Conservation (phyloP, 2,888 invertebrate genomes). For the Teleogryllus oceanicus region DNA sequence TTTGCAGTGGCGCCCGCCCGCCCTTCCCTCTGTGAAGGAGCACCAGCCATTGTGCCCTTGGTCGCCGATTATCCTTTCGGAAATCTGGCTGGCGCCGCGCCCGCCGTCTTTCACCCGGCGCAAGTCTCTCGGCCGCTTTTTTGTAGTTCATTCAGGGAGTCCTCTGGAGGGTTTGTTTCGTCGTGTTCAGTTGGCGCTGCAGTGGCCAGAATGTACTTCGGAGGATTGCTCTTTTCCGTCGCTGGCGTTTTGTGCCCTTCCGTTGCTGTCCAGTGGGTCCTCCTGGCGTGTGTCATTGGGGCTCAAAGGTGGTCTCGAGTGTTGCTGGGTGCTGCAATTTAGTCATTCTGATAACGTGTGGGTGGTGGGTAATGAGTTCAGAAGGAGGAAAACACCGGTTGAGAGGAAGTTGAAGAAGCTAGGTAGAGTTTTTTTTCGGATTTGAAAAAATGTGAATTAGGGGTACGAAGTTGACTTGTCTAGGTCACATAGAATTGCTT, state of each 20-base stretch:
- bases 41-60: not conserved
- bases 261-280: not conserved
- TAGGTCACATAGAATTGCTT: too few relatives aligned
- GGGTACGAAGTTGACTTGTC: too few relatives aligned
- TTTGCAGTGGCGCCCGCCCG: not conserved
- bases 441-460: too few relatives aligned
- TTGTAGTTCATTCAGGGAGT: not conserved
- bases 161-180: not conserved
- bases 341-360: too few relatives aligned
- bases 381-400: too few relatives aligned
- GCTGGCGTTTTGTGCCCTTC: not conserved
- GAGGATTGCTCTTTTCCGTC: not conserved
- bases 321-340: too few relatives aligned
- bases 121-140: not conserved
- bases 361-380: too few relatives aligned
- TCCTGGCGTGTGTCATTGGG: too few relatives aligned
- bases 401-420: too few relatives aligned
- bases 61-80: not conserved
- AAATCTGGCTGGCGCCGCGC: not conserved
- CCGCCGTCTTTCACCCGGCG: not conserved
- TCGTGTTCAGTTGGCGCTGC: not conserved
- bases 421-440: too few relatives aligned
- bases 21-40: not conserved
- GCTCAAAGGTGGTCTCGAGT: too few relatives aligned
- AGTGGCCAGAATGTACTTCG: too few relatives aligned